phyloP scores from a whole-genome alignment of 1,140 invertebrate genomes.

The Heterodera carotae region DNA sequence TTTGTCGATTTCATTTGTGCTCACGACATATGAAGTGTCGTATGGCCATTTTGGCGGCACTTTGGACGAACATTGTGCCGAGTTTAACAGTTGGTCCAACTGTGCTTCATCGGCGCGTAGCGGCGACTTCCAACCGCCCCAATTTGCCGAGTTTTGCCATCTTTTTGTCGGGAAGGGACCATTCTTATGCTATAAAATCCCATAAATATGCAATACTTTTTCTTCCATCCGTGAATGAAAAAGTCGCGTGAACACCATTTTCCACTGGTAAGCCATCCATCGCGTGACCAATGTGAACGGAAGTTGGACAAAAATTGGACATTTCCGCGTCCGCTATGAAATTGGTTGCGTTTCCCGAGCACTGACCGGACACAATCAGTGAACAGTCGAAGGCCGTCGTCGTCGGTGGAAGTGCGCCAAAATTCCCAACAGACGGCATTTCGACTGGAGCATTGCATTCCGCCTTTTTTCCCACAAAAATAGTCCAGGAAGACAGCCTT shows the following conservation, averaged over 20 bases:
- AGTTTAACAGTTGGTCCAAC: neutral
- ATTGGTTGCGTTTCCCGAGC: slow-evolving; percentile 38
- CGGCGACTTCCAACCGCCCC: slow-evolving; percentile 22
- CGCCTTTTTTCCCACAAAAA: slow-evolving; percentile 29
- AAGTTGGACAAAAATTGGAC: slow-evolving; percentile 20
- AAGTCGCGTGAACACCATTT: slow-evolving; percentile 39
- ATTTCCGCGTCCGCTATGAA: slow-evolving; percentile 24
- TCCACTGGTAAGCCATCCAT: slow-evolving; percentile 46
- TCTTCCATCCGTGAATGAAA: slow-evolving; percentile 41
- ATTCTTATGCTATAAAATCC: neutral
- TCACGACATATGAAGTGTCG: neutral
- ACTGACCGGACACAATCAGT: slow-evolving; percentile 45
- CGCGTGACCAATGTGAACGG: slow-evolving; percentile 46
- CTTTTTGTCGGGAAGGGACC: neutral
- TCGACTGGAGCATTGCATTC: slow-evolving; percentile 16
- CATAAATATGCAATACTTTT: slow-evolving; percentile 18
- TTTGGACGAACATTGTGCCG: neutral
- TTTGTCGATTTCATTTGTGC: neutral
- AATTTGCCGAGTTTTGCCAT: slow-evolving; percentile 26
- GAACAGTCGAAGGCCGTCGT: slow-evolving; percentile 36
- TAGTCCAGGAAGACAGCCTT: slow-evolving; percentile 49
- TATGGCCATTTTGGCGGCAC: slow-evolving; percentile 6
- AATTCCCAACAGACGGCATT: slow-evolving; percentile 20
- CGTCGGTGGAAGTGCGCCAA: slow-evolving; percentile 42
- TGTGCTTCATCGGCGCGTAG: neutral